phyloP scores from a whole-genome alignment of 2,888 invertebrate genomes.

The Andrena chrysosceles region DNA sequence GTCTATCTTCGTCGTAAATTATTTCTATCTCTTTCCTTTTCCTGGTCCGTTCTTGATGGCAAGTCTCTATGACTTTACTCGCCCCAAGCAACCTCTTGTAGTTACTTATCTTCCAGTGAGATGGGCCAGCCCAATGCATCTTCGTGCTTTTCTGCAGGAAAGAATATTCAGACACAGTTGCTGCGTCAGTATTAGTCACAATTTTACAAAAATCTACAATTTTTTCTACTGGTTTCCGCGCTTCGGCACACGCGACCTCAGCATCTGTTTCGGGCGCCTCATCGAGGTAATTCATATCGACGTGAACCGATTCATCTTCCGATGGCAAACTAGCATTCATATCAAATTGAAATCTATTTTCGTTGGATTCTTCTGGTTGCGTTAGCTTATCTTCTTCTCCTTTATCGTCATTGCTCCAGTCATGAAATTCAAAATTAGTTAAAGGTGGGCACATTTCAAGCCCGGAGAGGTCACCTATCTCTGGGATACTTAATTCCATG shows the following conservation, averaged over 20 bases:
- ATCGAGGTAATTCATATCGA: slow-evolving; percentile 58
- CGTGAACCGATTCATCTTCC: slow-evolving; percentile 43
- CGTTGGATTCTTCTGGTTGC: slow-evolving; percentile 21
- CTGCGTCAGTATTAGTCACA: slow-evolving; percentile 45
- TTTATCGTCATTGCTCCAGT: slow-evolving; percentile 87
- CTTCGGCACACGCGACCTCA: slow-evolving; percentile 37
- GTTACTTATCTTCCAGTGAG: slow-evolving; percentile 92
- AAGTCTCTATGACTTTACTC: slow-evolving; percentile 59
- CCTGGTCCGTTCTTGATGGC: slow-evolving; percentile 58
- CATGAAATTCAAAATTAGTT: slow-evolving; percentile 87
- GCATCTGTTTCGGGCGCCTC: slow-evolving; percentile 59
- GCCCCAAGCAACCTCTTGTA: slow-evolving; percentile 77
- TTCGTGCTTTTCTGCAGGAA: slow-evolving; percentile 69
- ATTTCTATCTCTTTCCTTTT: slow-evolving; percentile 70
- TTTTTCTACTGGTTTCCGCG: slow-evolving; percentile 51
- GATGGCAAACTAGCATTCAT: slow-evolving; percentile 76
- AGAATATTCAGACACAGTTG: slow-evolving; percentile 75
- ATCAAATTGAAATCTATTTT: slow-evolving; percentile 75
- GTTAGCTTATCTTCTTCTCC: slow-evolving; percentile 63
- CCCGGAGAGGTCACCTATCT: slow-evolving; percentile 71
- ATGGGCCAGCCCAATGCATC: slow-evolving; percentile 91
- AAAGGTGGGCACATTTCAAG: slow-evolving; percentile 88
- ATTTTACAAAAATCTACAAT: slow-evolving; percentile 72
- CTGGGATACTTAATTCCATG: slow-evolving; percentile 63
- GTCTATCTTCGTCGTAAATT: slow-evolving; percentile 44